Conservation (phyloP, 2,888 invertebrate genomes). For the Linyphia triangularis region DNA sequence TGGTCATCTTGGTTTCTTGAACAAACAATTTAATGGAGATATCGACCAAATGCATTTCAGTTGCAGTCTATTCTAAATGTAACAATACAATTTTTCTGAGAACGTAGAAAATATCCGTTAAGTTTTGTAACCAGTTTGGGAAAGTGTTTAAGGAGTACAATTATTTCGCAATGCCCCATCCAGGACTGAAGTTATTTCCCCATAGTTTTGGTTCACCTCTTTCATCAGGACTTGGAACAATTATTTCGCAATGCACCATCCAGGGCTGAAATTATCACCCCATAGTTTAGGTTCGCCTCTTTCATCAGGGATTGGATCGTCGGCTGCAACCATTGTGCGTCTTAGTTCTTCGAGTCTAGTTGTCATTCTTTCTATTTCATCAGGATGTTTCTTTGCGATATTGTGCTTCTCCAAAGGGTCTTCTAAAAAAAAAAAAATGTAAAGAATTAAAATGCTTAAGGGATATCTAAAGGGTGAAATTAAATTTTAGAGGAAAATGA, state of each 20-base stretch:
- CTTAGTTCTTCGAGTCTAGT: slow-evolving; percentile 76
- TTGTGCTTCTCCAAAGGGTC: slow-evolving; percentile 78
- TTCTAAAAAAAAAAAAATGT: slow-evolving; percentile 67
- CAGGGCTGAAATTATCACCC: slow-evolving; percentile 72
- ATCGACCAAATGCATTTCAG: too few relatives aligned
- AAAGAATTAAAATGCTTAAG: neutral
- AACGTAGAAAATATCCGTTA: too few relatives aligned
- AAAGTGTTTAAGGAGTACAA: too few relatives aligned
- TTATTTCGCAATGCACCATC: slow-evolving; percentile 75
- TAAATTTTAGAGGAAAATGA: neutral
- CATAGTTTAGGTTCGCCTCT: slow-evolving; percentile 73
- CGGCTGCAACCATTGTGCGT: slow-evolving; percentile 75
- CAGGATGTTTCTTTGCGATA: slow-evolving; percentile 76
- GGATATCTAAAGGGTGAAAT: neutral
- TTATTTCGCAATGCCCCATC: slow-evolving; percentile 75
- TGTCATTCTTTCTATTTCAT: slow-evolving; percentile 76
- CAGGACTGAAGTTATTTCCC: slow-evolving; percentile 72
- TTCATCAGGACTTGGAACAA: slow-evolving; percentile 52
- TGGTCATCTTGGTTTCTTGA: too few relatives aligned
- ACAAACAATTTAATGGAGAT: too few relatives aligned
- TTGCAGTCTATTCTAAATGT: too few relatives aligned
- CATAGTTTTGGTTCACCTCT: slow-evolving; percentile 73
- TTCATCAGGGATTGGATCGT: slow-evolving; percentile 58
- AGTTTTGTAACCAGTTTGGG: too few relatives aligned
- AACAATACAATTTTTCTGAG: too few relatives aligned